A percentile compares a stretch with the other conserved stretches of the same genome.
phyloP scores from a whole-genome alignment of 2,888 invertebrate genomes.

The Cyclophora punctaria region DNA sequence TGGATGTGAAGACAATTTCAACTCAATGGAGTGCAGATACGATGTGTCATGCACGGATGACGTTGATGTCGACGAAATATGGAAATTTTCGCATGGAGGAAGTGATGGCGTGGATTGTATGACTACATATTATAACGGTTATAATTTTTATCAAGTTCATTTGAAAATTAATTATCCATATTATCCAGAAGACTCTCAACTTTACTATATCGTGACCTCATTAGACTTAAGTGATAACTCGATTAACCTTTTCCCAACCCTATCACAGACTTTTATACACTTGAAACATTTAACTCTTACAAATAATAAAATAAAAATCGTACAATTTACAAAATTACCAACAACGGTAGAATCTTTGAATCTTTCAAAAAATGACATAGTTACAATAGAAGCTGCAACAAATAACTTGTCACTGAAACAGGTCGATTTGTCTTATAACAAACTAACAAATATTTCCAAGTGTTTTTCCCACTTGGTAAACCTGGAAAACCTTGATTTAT shows the following conservation, averaged over 20 bases:
- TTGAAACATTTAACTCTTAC: slow-evolving; percentile 30
- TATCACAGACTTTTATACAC: too few relatives aligned
- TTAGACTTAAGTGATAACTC: slow-evolving; percentile 34
- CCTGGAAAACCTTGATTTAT: slow-evolving; percentile 39
- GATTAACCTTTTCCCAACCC: slow-evolving; percentile 20
- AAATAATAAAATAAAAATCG: slow-evolving; percentile 18
- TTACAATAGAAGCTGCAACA: slow-evolving; percentile 18
- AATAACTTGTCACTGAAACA: slow-evolving; percentile 29
- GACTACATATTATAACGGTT: too few relatives aligned
- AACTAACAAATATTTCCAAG: slow-evolving; percentile 31
- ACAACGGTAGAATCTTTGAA: slow-evolving; percentile 20
- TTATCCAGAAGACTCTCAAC: too few relatives aligned
- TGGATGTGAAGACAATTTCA: too few relatives aligned
- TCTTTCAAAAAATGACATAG: slow-evolving; percentile 44
- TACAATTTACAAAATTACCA: too few relatives aligned
- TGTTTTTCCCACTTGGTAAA: slow-evolving; percentile 32
- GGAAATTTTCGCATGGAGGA: too few relatives aligned
- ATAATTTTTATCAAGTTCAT: too few relatives aligned
- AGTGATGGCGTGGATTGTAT: too few relatives aligned
- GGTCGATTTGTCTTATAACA: slow-evolving; percentile 43
- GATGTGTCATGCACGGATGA: too few relatives aligned
- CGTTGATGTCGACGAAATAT: too few relatives aligned
- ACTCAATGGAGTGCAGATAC: too few relatives aligned
- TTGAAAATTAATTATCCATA: background rate
- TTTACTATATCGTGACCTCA: slow-evolving; percentile 6